Percentiles rank a stretch among this genome's conserved stretches.
Conservation (phyloP, 2,888 invertebrate species). For the Micoletzkya japonica region DNA sequence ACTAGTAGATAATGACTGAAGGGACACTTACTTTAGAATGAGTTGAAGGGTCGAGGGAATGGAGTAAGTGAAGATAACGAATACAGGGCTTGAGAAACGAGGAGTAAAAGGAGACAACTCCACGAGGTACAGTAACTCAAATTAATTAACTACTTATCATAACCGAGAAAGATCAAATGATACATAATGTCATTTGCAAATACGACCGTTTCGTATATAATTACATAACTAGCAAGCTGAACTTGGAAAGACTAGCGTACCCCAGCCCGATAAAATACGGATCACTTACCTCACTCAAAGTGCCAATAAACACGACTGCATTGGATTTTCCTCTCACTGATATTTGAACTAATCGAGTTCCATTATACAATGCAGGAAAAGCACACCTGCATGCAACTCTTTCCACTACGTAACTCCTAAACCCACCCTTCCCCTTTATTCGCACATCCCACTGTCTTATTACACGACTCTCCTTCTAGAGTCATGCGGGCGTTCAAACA, state of each 20-base stretch:
- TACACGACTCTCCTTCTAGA: conserved; percentile 27
- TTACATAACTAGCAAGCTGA: background rate
- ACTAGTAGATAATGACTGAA: background rate
- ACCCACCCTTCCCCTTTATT: background rate
- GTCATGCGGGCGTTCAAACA: conserved; percentile 26
- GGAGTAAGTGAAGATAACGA: conserved; percentile 37
- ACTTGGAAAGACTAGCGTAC: too few species aligned
- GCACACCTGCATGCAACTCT: conserved; percentile 70
- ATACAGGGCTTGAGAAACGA: conserved; percentile 27
- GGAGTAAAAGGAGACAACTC: conserved; percentile 15
- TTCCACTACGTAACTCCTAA: background rate
- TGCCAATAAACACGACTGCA: conserved; percentile 79
- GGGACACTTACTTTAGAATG: background rate
- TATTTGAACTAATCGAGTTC: conserved; percentile 73
- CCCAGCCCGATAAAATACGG: too few species aligned
- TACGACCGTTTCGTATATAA: background rate
- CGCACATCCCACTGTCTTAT: conserved; percentile 8
- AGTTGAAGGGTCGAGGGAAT: conserved; percentile 15
- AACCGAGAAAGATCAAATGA: background rate
- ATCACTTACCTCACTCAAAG: conserved; percentile 69
- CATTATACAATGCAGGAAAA: conserved; percentile 79
- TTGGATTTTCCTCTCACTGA: conserved; percentile 57
- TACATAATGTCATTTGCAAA: background rate
- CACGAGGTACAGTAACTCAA: conserved; percentile 44
- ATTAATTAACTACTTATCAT: conserved; percentile 10